A percentile compares a stretch with the other conserved stretches of the same genome.
Evolutionary conservation across 2,113 vertebrate genomes (phyloP).

Genomic region (Ursus arctos): DNA sequence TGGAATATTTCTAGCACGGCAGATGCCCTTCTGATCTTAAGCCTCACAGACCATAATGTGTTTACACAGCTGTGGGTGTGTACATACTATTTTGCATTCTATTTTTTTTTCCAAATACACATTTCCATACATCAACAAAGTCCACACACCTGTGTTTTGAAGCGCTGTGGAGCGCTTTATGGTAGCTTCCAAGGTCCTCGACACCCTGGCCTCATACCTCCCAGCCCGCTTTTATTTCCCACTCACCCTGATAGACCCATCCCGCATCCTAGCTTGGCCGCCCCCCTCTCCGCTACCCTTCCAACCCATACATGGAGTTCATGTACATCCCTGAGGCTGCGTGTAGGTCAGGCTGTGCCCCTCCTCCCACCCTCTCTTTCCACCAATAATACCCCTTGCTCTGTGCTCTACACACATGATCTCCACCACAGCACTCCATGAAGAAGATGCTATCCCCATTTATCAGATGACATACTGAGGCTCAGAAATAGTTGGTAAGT

Average conservation of each 20-base stretch:
- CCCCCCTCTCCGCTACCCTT: neutral
- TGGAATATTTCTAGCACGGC: neutral
- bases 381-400: neutral
- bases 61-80: conserved; percentile 39
- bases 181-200: neutral
- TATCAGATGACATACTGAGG: neutral
- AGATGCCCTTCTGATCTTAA: neutral
- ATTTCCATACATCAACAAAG: conserved; percentile 38
- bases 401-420: neutral
- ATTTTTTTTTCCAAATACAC: neutral
- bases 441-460: neutral
- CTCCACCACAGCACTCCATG: neutral
- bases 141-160: conserved; percentile 33
- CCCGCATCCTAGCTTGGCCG: accelerated
- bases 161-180: neutral
- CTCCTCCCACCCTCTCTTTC: neutral
- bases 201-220: neutral
- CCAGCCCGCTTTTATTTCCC: no score
- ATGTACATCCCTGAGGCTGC: neutral
- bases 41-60: neutral
- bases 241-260: neutral
- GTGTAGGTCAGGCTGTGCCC: neutral
- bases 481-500: neutral
- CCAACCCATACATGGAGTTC: accelerated
- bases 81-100: conserved; percentile 44